Evolutionary conservation across 2,888 invertebrate species (phyloP).

Genomic region (Trissolcus japonicus): DNA sequence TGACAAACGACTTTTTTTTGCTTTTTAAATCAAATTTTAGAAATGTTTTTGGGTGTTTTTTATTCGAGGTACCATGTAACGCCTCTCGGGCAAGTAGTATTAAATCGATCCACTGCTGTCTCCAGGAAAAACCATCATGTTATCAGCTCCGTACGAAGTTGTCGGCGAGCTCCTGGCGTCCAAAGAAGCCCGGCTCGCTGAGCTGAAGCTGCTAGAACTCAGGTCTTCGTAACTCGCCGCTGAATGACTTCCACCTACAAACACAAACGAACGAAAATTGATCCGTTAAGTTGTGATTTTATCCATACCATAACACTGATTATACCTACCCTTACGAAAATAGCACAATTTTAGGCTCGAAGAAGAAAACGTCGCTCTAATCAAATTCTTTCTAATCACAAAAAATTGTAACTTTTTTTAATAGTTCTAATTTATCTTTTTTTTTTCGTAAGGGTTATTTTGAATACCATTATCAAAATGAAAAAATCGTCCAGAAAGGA

Average conservation of each 20-base stretch:
- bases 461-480: background rate
- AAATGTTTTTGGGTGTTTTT: conserved; percentile 34
- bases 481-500: background rate
- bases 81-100: conserved; percentile 69
- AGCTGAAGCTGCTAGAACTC: conserved; percentile 90
- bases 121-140: conserved; percentile 87
- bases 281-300: background rate
- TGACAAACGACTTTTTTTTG: background rate
- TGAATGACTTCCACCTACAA: conserved; percentile 79
- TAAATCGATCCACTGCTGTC: conserved; percentile 85
- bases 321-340: conserved; percentile 46
- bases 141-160: conserved; percentile 85
- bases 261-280: background rate
- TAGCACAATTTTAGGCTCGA: background rate
- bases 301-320: background rate
- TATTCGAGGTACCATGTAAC: conserved; percentile 71
- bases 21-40: conserved; percentile 1
- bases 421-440: background rate
- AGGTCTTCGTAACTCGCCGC: conserved; percentile 83
- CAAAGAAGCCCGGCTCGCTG: conserved; percentile 86
- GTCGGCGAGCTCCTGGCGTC: conserved; percentile 85
- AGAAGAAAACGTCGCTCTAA: background rate
- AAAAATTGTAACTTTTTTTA: background rate
- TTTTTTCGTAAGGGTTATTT: conserved; percentile 34
- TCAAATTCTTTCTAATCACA: too few relatives aligned